Conservation (phyloP, 2,797 vertebrate species). For the Onychomys torridus region DNA sequence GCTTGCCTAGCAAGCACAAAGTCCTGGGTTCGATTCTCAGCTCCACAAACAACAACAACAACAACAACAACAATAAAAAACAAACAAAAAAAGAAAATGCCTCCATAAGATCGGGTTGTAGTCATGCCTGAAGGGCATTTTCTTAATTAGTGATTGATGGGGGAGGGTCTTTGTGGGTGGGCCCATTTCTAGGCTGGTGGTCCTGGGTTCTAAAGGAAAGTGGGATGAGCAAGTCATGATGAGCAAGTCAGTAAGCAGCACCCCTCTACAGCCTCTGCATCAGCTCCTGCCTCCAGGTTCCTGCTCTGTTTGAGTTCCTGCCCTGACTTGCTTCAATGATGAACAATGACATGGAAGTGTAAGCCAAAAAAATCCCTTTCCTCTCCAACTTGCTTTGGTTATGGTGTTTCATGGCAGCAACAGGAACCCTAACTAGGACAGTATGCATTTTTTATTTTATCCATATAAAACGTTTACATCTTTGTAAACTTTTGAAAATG, state of each 20-base stretch:
- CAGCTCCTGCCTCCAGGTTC: background rate
- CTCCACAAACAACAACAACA: too few relatives aligned
- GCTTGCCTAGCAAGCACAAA: too few relatives aligned
- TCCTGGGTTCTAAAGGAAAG: background rate
- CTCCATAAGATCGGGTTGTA: background rate
- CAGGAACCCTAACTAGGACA: background rate
- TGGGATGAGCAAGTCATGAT: background rate
- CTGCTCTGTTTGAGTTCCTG: background rate
- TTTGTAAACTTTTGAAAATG: background rate
- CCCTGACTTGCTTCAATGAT: background rate
- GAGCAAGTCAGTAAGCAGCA: background rate
- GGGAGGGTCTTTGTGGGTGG: background rate
- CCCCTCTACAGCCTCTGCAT: background rate
- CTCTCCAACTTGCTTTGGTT: background rate
- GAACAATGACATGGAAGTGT: background rate
- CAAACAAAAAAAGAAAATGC: background rate
- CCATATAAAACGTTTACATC: background rate
- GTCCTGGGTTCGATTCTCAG: too few relatives aligned
- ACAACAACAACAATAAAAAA: too few relatives aligned
- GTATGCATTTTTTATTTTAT: slow-evolving; percentile 16
- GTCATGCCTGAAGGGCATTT: background rate
- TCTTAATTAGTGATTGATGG: background rate
- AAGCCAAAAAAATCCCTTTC: background rate
- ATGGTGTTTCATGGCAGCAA: background rate
- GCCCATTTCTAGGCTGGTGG: background rate